Evolutionary conservation across 2,888 invertebrate genomes (phyloP).

Genomic region (Tyria jacobaeae): DNA sequence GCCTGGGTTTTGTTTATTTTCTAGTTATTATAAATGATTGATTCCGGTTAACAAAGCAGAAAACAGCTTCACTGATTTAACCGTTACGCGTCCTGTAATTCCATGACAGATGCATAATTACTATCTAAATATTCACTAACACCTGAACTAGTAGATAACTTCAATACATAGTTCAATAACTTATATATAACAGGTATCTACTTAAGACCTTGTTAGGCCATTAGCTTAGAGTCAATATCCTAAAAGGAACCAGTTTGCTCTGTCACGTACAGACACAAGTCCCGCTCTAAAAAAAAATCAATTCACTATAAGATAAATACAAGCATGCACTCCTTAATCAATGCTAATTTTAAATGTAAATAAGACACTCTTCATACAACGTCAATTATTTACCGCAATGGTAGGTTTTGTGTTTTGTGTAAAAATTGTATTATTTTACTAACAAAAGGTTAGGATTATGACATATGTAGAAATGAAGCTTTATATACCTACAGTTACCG

Average conservation of each 20-base stretch:
- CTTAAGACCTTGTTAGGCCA: background rate
- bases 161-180: background rate
- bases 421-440: too few species aligned
- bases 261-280: background rate
- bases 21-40: background rate
- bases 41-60: background rate
- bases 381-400: background rate
- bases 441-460: too few species aligned
- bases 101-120: background rate
- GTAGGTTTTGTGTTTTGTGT: too few species aligned
- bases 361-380: too few species aligned
- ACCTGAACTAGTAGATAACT: background rate
- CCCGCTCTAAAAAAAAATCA: background rate
- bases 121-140: background rate
- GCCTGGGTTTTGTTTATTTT: too few species aligned
- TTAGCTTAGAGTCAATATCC: conserved; percentile 6
- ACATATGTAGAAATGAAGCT: too few species aligned
- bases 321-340: background rate
- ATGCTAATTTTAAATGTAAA: background rate
- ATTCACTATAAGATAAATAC: background rate
- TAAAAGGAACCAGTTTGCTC: conserved; percentile 6
- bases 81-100: background rate
- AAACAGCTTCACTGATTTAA: background rate
- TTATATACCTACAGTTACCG: too few species aligned
- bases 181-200: background rate